These are phyloP conservation scores for Polylopha cassiicola DNA, from an alignment of 2,888 invertebrate genomes.

Conservation along the genomic window DNA sequence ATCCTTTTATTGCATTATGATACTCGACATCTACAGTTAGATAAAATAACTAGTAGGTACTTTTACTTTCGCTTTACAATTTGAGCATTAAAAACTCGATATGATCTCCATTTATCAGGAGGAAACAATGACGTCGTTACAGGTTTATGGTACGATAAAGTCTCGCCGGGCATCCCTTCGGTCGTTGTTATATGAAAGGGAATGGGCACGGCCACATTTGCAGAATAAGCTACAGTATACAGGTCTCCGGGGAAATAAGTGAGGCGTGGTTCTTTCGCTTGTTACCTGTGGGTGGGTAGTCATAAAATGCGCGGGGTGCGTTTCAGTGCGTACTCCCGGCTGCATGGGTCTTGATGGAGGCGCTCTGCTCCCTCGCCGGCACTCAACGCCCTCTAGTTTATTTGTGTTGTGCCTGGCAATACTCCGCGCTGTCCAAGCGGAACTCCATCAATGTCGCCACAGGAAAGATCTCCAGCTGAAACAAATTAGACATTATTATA, in stretches of 20 bases:
- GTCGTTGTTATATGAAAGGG: too few relatives aligned
- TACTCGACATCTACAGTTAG: not conserved
- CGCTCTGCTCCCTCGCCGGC: conserved; percentile 47
- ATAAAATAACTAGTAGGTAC: too few relatives aligned
- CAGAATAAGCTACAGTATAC: too few relatives aligned
- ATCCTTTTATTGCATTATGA: too few relatives aligned
- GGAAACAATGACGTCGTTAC: not conserved
- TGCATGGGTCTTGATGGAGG: conserved; percentile 61
- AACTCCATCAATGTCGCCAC: conserved; percentile 98
- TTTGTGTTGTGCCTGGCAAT: conserved; percentile 99
- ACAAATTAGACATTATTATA: conserved; percentile 41
- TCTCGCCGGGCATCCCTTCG: not conserved
- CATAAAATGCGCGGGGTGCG: conserved; percentile 48
- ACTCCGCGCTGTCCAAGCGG: conserved; percentile 98
- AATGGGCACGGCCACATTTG: too few relatives aligned
- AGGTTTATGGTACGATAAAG: not conserved
- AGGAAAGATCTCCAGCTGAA: conserved; percentile 90
- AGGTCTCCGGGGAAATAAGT: conserved; percentile 12
- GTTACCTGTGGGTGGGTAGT: conserved; percentile 2
- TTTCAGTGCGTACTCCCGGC: conserved; percentile 54
- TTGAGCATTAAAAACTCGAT: too few relatives aligned
- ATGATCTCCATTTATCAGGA: conserved; percentile 16
- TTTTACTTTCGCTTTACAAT: too few relatives aligned
- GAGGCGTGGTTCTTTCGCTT: not conserved
- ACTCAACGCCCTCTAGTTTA: conserved; percentile 75